Evolutionary conservation across 2,797 vertebrate genomes (phyloP).

Genomic region (Chiroxiphia lanceolata): DNA sequence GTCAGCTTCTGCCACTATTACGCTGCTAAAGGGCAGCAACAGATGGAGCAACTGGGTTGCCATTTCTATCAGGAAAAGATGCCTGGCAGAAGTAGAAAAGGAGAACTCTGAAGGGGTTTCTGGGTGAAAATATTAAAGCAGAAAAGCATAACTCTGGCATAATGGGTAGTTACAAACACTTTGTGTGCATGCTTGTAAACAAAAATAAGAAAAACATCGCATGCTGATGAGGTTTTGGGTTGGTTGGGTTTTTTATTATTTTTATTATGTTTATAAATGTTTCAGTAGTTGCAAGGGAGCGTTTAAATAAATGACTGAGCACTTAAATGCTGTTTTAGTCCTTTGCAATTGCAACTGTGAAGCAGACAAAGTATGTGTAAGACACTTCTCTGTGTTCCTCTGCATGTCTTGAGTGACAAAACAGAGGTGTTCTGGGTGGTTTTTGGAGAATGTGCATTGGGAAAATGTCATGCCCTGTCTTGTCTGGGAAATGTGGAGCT

Average conservation of each 20-base stretch:
- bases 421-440: not conserved
- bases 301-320: not conserved
- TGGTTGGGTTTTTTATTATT: not conserved
- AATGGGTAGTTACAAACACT: not conserved
- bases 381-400: not conserved
- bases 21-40: not conserved
- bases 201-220: not conserved
- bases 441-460: not conserved
- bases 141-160: not conserved
- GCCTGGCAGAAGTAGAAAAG: not conserved
- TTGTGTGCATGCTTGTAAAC: not conserved
- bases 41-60: not conserved
- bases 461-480: not conserved
- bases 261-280: not conserved
- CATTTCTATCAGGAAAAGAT: not conserved
- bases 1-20: not conserved
- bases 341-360: not conserved
- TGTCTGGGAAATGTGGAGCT: not conserved
- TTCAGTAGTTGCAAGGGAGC: not conserved
- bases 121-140: not conserved
- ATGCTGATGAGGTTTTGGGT: not conserved
- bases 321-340: not conserved
- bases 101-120: not conserved
- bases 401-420: not conserved
- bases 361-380: not conserved